A percentile compares a stretch with the other conserved stretches of the same genome.
Conservation (phyloP, 2,797 vertebrate genomes). For the Novumbra hubbsi region DNA sequence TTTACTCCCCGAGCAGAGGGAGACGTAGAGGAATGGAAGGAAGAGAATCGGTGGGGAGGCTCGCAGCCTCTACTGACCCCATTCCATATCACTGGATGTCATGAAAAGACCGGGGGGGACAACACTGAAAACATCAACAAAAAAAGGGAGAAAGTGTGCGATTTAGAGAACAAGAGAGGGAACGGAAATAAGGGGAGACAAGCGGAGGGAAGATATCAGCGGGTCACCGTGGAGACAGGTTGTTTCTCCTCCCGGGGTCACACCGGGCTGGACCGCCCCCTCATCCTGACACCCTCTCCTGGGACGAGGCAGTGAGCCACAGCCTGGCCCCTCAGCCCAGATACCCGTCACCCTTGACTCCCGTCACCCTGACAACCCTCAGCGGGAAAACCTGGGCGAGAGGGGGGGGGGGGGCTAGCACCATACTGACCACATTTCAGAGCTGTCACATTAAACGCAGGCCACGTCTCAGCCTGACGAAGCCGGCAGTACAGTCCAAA, state of each 20-base stretch:
- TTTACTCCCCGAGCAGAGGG: background rate
- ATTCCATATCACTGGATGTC: no score
- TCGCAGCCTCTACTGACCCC: no score
- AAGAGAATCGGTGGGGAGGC: background rate
- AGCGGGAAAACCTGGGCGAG: background rate
- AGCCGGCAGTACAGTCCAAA: background rate
- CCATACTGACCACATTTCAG: background rate
- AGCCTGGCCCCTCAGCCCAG: background rate
- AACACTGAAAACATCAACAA: no score
- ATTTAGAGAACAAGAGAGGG: background rate
- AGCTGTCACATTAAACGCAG: constrained; percentile 1
- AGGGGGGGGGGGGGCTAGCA: background rate
- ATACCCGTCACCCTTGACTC: background rate
- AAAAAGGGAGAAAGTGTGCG: background rate
- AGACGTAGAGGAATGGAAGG: background rate
- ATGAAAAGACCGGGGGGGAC: no score
- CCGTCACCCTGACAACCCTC: no score
- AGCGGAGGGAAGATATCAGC: background rate
- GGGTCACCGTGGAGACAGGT: constrained; percentile 9
- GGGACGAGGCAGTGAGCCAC: background rate
- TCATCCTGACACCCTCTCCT: constrained; percentile 14
- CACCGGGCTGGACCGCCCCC: background rate
- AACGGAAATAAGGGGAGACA: background rate
- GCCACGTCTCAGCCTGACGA: constrained; percentile 2
- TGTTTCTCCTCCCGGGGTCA: background rate